Evolutionary conservation across 2,113 vertebrate species (phyloP).

Genomic region (Aplodontia rufa): DNA sequence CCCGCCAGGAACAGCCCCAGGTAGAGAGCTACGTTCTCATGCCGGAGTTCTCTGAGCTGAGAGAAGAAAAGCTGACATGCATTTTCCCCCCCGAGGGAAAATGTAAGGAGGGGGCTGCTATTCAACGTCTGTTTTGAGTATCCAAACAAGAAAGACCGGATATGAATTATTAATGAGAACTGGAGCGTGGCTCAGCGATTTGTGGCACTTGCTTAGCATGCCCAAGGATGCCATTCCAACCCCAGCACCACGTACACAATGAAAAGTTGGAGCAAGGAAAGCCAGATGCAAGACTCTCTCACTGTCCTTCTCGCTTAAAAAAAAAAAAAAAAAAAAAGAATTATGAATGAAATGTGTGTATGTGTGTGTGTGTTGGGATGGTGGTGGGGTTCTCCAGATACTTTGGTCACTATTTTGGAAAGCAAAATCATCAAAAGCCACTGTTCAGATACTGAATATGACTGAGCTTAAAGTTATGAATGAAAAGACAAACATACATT

Average conservation of each 20-base stretch:
- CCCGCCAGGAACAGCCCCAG: constrained; percentile 92
- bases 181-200: too few species aligned
- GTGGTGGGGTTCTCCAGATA: background rate
- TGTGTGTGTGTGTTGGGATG: background rate
- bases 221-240: too few species aligned
- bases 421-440: background rate
- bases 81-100: background rate
- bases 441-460: background rate
- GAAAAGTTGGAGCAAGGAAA: too few species aligned
- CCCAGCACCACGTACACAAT: too few species aligned
- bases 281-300: too few species aligned
- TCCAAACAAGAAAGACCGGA: background rate
- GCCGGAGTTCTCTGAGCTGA: constrained; percentile 93
- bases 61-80: background rate
- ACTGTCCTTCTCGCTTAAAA: too few species aligned
- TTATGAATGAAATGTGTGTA: background rate
- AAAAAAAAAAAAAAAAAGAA: too few species aligned
- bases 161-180: background rate
- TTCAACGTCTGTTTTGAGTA: background rate
- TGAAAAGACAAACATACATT: background rate
- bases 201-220: too few species aligned
- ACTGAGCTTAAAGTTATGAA: background rate
- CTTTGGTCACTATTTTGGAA: background rate
- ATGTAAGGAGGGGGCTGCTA: background rate
- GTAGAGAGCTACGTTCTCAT: constrained; percentile 94